Percentiles rank a stretch among this genome's conserved stretches.
These are phyloP conservation scores for Labrus mixtus DNA, from an alignment of 2,113 vertebrate species.

Conservation along the genomic window DNA sequence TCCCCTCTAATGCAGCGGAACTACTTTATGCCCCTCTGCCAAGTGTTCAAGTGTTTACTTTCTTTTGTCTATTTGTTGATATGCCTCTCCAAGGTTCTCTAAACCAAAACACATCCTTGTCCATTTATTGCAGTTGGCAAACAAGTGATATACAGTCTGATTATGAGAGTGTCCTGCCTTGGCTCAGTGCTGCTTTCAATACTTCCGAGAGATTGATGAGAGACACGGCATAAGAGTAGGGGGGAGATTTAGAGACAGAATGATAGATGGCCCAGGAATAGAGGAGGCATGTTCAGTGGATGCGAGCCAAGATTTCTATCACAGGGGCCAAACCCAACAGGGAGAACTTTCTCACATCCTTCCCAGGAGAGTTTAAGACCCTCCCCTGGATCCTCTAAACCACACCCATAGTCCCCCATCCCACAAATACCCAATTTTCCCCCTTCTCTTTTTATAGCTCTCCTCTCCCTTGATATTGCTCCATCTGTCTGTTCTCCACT, in stretches of 20 bases:
- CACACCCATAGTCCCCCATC: constrained; percentile 36
- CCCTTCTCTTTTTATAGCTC: constrained; percentile 66
- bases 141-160: constrained; percentile 37
- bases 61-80: constrained; percentile 42
- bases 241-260: constrained; percentile 49
- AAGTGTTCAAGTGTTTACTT: constrained; percentile 26
- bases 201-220: constrained; percentile 55
- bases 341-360: constrained; percentile 59
- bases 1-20: constrained; percentile 3
- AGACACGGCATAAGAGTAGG: constrained; percentile 12
- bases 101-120: constrained; percentile 37
- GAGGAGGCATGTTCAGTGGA: constrained; percentile 63
- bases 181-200: constrained; percentile 56
- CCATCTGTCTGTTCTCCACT: constrained; percentile 60
- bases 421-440: constrained; percentile 29
- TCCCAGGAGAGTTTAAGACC: constrained; percentile 34
- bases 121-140: constrained; percentile 53
- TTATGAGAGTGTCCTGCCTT: constrained; percentile 43
- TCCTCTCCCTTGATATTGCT: constrained; percentile 50
- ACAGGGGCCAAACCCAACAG: constrained; percentile 49
- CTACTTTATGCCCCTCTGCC: constrained; percentile 6
- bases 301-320: constrained; percentile 58
- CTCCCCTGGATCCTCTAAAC: background rate
- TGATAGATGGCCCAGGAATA: constrained; percentile 67
- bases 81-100: background rate